These are phyloP conservation scores for Micromys minutus DNA, from an alignment of 2,113 vertebrate species.

Conservation along the genomic window DNA sequence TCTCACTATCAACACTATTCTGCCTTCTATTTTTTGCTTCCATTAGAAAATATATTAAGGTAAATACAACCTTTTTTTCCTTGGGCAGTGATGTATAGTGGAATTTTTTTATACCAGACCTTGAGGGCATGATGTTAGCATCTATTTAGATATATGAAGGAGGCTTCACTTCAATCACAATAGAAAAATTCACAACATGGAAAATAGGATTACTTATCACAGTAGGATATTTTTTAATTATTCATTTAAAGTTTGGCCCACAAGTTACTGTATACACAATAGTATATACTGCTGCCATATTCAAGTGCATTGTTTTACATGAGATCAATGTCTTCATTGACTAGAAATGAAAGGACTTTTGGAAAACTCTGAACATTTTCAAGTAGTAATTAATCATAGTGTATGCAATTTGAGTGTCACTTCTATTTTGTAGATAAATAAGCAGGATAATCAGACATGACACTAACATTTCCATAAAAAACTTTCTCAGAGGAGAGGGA, in stretches of 20 bases:
- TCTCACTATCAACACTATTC: background rate
- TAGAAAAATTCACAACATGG: background rate
- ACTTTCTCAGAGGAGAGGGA: background rate
- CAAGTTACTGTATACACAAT: background rate
- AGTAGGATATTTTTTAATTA: background rate
- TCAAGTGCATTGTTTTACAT: fast-evolving
- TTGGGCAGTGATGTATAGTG: background rate
- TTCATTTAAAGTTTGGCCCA: background rate
- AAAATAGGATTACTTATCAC: too few species aligned
- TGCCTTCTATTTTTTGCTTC: background rate
- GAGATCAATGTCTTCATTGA: background rate
- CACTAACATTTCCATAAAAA: background rate
- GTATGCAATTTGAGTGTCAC: background rate
- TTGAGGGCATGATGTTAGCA: background rate
- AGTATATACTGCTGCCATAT: background rate
- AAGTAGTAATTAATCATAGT: background rate
- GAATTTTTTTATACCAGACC: background rate
- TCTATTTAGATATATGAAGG: background rate
- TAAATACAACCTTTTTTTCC: background rate
- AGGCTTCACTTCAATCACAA: background rate
- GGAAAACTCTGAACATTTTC: background rate
- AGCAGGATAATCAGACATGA: background rate
- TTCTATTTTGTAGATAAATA: background rate
- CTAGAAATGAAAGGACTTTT: background rate
- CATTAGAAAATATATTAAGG: background rate